Conservation (phyloP, 2,888 invertebrate genomes). For the Caenorhabditis japonica region DNA sequence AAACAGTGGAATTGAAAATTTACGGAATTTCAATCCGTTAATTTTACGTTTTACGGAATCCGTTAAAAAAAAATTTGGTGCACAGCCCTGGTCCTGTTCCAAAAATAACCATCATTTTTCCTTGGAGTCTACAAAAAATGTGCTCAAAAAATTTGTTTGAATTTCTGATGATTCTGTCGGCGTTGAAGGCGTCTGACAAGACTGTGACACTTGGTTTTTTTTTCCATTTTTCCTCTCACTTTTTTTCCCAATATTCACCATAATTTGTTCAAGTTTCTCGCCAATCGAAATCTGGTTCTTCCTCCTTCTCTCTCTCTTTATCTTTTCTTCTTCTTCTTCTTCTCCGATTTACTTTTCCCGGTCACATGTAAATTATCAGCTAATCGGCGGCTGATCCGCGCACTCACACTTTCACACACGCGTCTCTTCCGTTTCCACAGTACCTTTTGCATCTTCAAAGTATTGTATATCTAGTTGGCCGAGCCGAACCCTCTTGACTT, state of each 20-base stretch:
- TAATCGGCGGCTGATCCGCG: slow-evolving; percentile 32
- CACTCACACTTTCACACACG: slow-evolving; percentile 10
- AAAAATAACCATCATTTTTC: slow-evolving; percentile 6
- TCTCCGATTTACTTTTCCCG: slow-evolving; percentile 18
- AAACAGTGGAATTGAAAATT: too few species aligned
- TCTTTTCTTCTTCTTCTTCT: slow-evolving; percentile 7
- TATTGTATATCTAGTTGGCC: slow-evolving; percentile 22
- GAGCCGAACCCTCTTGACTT: slow-evolving; percentile 43
- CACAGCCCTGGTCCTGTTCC: neutral
- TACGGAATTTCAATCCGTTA: too few species aligned
- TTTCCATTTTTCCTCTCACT: slow-evolving; percentile 4
- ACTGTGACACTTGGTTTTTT: slow-evolving; percentile 18
- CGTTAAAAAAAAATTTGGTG: too few species aligned
- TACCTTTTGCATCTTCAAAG: neutral
- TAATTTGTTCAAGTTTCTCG: slow-evolving; percentile 4
- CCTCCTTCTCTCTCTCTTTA: slow-evolving; percentile 8
- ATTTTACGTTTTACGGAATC: too few species aligned
- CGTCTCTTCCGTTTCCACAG: neutral
- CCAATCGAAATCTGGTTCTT: slow-evolving; percentile 41
- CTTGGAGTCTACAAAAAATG: neutral
- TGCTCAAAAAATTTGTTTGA: slow-evolving; percentile 31
- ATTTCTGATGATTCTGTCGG: slow-evolving; percentile 42
- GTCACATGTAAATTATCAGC: slow-evolving; percentile 46
- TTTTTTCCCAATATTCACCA: slow-evolving; percentile 2
- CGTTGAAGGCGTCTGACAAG: slow-evolving; percentile 31